Evolutionary conservation across 2,113 vertebrate species (phyloP), one percentile per base, ranked within the genome.

Genomic region (Andinoacara biseriatus): DNA sequence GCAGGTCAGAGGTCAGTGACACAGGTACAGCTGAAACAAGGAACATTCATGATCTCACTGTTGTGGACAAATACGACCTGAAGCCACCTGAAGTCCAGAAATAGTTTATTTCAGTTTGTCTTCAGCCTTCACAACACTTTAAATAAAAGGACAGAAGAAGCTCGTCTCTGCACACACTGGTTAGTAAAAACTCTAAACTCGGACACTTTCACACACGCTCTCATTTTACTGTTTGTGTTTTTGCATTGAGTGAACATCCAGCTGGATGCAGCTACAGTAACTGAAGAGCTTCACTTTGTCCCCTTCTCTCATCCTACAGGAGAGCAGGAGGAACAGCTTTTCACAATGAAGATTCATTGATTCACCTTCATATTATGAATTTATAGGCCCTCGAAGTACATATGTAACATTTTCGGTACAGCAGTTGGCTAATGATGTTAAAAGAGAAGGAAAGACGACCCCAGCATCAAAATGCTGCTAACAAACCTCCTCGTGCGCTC

Each of bases 41-140:
- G 24, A 49, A 31, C 17, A 7, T 29, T 52, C 52, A 31, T 69
- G 10, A 2, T 29, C 65, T 10, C 43, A 69, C 43, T 17, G 0
- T 20, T 29, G 17, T 31, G n/a, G 40, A 0, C 74, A 75, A 79
- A 57, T 22, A 67, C 1, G 13, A 59, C 49, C 1, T 10, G 10
- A 76, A 67, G 38, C 46, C 67, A 52, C 3, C 29, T 69, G 17
- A 72, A 67, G 54, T 85, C 74, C 49, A 81, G 75, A 85, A 81
- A 82, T 59, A 82, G 33, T 92, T 91, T 89, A 93, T 91, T 90
- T 86, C 65, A 75, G 31, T 78, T 77, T 9, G 38, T 83, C 63
- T 81, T 80, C 29, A 74, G 2, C 9, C 40, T 43, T 79, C 31
- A 86, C 65, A 85, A 80, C 63, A 74, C 49, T 58, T 87, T 79